Base-by-base conservation (phyloP, 2,888 invertebrate species). In the Siphlonurus alternatus region DNA sequence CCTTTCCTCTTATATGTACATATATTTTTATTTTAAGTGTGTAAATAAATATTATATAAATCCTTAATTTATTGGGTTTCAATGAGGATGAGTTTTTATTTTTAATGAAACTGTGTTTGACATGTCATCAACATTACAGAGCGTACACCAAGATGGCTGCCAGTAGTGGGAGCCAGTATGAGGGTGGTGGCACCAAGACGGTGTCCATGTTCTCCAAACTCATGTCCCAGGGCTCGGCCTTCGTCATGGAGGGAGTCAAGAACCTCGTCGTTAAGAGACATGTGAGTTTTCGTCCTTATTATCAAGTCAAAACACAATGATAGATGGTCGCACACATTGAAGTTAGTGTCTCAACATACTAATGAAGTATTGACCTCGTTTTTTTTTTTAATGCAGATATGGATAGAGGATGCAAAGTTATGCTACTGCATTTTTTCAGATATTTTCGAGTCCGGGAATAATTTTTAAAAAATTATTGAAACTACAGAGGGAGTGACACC, bases 211-310 rank as follows among this genome's bases (percentile, higher is more conserved):
- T 99, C 77, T 94, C 95, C 7, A 99, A 98, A 76, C 81, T 99
- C 64, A 91, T 99, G 71, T 91, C 91, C 7, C 95, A 97, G 74
- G 96, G 97, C 23, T 98, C 97, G 0, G 93, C 93, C 51, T 97
- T 99, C 75, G 96, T 99, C 0, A 99, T 99, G 97, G 99, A 99
- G 77, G 99, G 97, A 53, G 97, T 98, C 0, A 95, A 97, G 77
- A 99, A 99, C 80, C 83, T 99, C 71, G 98, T 98, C 20, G 93
- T 99, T 7, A 99, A 99, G 77, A 88, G 92, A 79, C 97, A 99
- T 78, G 93, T 92, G 76, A 83, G 87, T 82, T n/a, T 1, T 23
- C 20, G 19, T 18, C 25, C 18, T 7, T 10, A 2, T 23, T 25
- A 10, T 18, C n/a, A n/a, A n/a, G n/a, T 15, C 1, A 7, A n/a